These are phyloP conservation scores for Gnatocerus cornutus DNA, from an alignment of 2,888 invertebrate genomes.

Conservation along the genomic window DNA sequence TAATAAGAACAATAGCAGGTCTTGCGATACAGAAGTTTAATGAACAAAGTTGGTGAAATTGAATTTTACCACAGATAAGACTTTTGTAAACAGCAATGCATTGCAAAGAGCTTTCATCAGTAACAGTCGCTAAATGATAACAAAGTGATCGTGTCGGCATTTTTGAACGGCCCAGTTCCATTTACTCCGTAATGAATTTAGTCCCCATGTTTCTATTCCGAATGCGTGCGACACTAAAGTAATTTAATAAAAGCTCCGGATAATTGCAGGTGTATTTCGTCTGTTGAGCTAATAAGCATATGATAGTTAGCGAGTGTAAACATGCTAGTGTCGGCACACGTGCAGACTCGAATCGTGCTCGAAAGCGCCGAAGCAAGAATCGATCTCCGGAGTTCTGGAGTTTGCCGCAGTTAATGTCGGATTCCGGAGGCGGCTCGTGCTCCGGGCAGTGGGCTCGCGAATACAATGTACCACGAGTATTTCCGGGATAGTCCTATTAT, in stretches of 20 bases:
- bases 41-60: conserved; percentile 39
- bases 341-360: conserved; percentile 49
- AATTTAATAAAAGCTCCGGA: conserved; percentile 23
- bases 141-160: too few species aligned
- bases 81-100: conserved; percentile 14
- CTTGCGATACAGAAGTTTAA: conserved; percentile 37
- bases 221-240: conserved; percentile 6
- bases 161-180: too few species aligned
- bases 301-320: conserved; percentile 48
- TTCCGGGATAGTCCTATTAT: conserved; percentile 54
- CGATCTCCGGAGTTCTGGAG: conserved; percentile 59
- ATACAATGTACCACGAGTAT: conserved; percentile 58
- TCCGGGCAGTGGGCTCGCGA: conserved; percentile 54
- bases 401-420: conserved; percentile 60
- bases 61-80: conserved; percentile 37
- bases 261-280: conserved; percentile 28
- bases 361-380: conserved; percentile 61
- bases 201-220: not conserved
- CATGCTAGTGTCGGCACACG: conserved; percentile 45
- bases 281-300: conserved; percentile 43
- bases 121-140: too few species aligned
- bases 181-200: conserved; percentile 8
- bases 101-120: too few species aligned
- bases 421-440: conserved; percentile 61
- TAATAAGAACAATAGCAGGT: conserved; percentile 21